phyloP scores from a whole-genome alignment of 2,797 vertebrate species.

The Molossus molossus region DNA sequence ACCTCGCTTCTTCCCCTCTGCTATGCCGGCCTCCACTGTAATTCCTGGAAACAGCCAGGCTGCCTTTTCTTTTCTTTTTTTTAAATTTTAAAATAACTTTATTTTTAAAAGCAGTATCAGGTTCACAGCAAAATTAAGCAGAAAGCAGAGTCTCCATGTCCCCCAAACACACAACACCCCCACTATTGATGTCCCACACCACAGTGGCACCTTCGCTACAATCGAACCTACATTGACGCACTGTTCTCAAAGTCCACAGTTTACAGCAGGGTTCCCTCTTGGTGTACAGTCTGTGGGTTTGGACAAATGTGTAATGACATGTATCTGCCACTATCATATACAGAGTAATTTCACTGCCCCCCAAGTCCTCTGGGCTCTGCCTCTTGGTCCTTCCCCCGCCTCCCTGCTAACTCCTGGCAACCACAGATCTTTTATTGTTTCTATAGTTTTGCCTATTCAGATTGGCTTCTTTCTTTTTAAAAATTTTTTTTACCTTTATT shows the following conservation, averaged over 20 bases:
- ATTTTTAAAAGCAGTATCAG: neutral
- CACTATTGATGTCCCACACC: neutral
- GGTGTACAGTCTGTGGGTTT: neutral
- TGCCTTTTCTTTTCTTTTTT: neutral
- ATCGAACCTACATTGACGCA: neutral
- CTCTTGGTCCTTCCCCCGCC: neutral
- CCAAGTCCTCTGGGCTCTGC: neutral
- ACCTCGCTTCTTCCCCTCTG: too few species aligned
- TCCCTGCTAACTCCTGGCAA: neutral
- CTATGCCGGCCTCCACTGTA: neutral
- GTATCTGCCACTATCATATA: neutral
- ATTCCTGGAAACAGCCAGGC: neutral
- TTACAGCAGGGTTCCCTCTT: neutral
- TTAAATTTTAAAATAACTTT: neutral
- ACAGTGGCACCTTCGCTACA: neutral
- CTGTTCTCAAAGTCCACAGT: neutral
- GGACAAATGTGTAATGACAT: too few species aligned
- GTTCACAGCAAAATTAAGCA: slow-evolving; percentile 35
- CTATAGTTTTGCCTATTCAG: neutral
- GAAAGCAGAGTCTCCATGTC: neutral
- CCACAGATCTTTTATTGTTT: neutral
- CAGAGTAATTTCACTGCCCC: neutral
- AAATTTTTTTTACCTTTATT: too few species aligned
- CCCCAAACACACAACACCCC: neutral
- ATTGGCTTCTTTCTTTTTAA: neutral